These are phyloP conservation scores for Taurulus bubalis DNA, from an alignment of 2,113 vertebrate genomes.

Conservation along the genomic window DNA sequence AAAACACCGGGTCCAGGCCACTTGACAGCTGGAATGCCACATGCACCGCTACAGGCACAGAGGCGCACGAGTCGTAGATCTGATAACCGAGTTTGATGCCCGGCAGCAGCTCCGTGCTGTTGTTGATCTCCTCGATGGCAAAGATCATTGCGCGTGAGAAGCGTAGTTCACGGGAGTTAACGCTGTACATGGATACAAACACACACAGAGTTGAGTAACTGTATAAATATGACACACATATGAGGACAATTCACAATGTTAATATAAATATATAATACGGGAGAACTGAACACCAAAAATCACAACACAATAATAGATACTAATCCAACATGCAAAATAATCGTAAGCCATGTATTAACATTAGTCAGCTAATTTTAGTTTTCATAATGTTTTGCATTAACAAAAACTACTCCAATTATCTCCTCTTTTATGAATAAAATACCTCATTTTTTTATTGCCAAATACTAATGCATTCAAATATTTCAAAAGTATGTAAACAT, in stretches of 20 bases:
- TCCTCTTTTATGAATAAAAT: too few species aligned
- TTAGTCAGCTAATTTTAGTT: background rate
- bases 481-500: background rate
- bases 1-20: conserved; percentile 43
- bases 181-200: conserved; percentile 44
- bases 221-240: background rate
- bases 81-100: conserved; percentile 25
- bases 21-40: conserved; percentile 74
- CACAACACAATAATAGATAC: background rate
- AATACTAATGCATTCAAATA: too few species aligned
- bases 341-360: accelerated
- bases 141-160: conserved; percentile 77
- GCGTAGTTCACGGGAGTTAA: conserved; percentile 71
- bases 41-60: conserved; percentile 59
- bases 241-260: background rate
- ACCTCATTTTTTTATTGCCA: too few species aligned
- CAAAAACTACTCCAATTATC: too few species aligned
- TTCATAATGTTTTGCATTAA: too few species aligned
- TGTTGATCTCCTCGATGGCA: conserved; percentile 82
- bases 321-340: background rate
- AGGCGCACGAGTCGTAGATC: conserved; percentile 78
- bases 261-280: background rate
- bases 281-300: background rate
- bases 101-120: conserved; percentile 74
- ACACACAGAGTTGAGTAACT: too few species aligned